These are phyloP conservation scores for Oxyura jamaicensis DNA, from an alignment of 2,113 vertebrate genomes.

Conservation along the genomic window DNA sequence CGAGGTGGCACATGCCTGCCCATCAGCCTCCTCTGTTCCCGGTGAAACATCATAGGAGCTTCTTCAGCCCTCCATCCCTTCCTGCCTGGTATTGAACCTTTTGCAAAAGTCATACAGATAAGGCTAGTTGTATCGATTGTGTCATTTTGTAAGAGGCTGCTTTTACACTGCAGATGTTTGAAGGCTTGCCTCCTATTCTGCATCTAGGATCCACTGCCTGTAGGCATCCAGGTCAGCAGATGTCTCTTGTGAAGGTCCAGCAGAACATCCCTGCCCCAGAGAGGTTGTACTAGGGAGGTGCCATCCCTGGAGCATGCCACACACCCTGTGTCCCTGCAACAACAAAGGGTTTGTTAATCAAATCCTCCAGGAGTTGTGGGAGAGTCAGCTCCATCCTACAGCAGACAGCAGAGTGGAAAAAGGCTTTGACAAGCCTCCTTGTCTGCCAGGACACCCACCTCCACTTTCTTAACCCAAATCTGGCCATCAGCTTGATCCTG, in stretches of 20 bases:
- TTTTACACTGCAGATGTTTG: constrained; percentile 6
- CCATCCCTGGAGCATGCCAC: neutral
- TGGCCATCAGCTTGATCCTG: neutral
- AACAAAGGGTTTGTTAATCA: neutral
- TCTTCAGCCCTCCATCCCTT: neutral
- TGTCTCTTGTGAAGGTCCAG: neutral
- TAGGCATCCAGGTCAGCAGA: constrained; percentile 11
- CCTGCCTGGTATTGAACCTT: neutral
- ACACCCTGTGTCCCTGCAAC: neutral
- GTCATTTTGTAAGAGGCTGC: neutral
- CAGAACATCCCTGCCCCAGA: neutral
- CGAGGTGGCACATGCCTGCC: neutral
- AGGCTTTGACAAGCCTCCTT: neutral
- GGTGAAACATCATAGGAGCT: neutral
- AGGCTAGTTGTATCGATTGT: neutral
- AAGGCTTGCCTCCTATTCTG: neutral
- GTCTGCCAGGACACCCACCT: neutral
- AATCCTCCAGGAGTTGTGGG: neutral
- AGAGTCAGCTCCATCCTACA: neutral
- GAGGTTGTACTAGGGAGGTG: neutral
- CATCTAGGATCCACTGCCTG: neutral
- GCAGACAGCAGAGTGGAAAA: neutral
- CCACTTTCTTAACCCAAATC: neutral
- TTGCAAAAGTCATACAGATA: neutral
- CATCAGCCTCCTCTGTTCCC: neutral